Base-by-base conservation (phyloP, 2,797 vertebrate genomes). In the Apogon talboti region DNA sequence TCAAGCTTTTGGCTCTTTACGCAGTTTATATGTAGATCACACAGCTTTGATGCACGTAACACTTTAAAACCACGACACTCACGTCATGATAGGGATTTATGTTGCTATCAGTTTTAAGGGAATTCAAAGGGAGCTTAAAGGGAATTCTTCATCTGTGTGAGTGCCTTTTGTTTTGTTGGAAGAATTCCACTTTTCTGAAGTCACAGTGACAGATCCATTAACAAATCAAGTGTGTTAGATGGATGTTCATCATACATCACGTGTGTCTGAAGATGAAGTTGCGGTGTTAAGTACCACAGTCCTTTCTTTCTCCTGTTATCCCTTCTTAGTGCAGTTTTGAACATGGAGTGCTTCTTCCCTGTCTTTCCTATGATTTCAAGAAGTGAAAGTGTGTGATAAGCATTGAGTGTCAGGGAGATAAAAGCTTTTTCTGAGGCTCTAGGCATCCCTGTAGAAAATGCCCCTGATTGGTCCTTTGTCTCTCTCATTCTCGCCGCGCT, bases 11-110 rank as follows among this genome's bases (percentile, higher is more conserved):
- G 50, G 58, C n/a, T 37, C 53, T 76, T 59, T 42, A 33, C 30
- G 41, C 81, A 40, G 65, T 89, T 86, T 66, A 81, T 84, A 81
- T 86, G 83, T 76, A 85, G 78, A 87, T 83, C 45, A 55, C 52
- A 37, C 19, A 10, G n/a, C 79, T 79, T 72, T 72, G 61, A 72
- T 52, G 54, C 48, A 37, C 0, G 44, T 57, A 72, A 54, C 47
- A 50, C 58, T 80, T 79, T 54, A 40, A 80, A 82, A 71, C 44
- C 18, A 12, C 44, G 15, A 35, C 55, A 43, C 42, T 58, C 47
- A 63, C 73, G 53, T 58, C 62, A 14, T 46, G 38, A 62, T 19
- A 21, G 46, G 30, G 63, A 78, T 73, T 80, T 56, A 66, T 53
- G 64, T 58, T 1, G 48, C 50, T 45, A 14, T 13, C 57, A 48